Evolutionary conservation across 2,113 vertebrate genomes (phyloP).

Genomic region (Peromyscus californicus): DNA sequence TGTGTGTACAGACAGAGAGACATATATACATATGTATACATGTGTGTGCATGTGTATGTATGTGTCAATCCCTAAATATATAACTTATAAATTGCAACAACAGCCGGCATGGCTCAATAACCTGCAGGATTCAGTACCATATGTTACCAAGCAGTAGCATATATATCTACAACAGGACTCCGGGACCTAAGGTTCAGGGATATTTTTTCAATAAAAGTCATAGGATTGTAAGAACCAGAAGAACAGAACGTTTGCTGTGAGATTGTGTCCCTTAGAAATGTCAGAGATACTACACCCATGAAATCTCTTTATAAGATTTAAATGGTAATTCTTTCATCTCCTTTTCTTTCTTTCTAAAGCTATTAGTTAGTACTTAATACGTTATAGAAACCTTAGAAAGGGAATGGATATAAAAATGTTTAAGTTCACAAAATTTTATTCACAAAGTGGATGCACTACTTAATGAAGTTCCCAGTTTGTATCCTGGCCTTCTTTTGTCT

Average conservation of each 20-base stretch:
- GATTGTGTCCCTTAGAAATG: neutral
- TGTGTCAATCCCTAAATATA: neutral
- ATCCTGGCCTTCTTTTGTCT: neutral
- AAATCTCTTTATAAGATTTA: neutral
- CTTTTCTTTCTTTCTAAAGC: neutral
- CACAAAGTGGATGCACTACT: neutral
- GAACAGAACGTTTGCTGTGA: neutral
- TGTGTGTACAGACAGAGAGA: too few relatives aligned
- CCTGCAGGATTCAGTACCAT: neutral
- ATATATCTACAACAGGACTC: neutral
- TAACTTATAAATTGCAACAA: neutral
- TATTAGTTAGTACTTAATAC: neutral
- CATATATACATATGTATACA: too few relatives aligned
- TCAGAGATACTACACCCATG: too few relatives aligned
- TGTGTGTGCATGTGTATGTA: neutral
- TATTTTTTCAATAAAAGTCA: neutral
- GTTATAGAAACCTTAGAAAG: neutral
- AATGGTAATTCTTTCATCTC: neutral
- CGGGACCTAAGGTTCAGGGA: neutral
- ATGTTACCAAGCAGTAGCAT: neutral
- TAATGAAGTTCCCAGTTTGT: neutral
- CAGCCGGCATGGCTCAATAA: neutral
- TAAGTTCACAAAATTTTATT: neutral
- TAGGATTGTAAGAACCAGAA: neutral
- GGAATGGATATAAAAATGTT: constrained; percentile 25